phyloP scores from a whole-genome alignment of 2,888 invertebrate genomes.

The Hipparchia sbordonii region DNA sequence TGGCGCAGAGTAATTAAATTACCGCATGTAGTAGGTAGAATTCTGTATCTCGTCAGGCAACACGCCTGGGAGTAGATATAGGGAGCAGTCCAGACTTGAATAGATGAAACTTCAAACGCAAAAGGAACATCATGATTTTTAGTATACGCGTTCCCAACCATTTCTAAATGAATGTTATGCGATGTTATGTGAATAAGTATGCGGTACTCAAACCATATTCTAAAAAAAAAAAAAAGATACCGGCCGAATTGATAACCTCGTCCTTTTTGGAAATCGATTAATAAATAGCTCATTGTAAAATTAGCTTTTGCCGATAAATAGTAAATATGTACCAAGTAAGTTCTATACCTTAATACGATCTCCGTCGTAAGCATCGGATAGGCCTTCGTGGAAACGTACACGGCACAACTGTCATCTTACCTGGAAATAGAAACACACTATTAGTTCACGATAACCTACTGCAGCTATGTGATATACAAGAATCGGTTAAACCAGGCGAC shows the following conservation, averaged over 20 bases:
- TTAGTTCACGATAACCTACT: constrained; percentile 13
- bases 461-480: not conserved
- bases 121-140: too few relatives aligned
- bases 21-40: not conserved
- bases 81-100: too few relatives aligned
- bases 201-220: too few relatives aligned
- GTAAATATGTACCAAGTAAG: not conserved
- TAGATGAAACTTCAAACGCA: too few relatives aligned
- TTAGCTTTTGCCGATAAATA: not conserved
- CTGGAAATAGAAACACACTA: constrained; percentile 35
- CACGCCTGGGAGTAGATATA: not conserved
- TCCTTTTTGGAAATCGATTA: not conserved
- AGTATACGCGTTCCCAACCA: too few relatives aligned
- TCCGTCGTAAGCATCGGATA: constrained; percentile 11
- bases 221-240: too few relatives aligned
- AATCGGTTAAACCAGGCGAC: not conserved
- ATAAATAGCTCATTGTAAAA: not conserved
- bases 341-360: constrained; percentile 4
- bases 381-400: constrained; percentile 29
- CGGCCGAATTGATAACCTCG: too few relatives aligned
- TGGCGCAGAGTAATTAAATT: constrained; percentile 24
- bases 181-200: too few relatives aligned
- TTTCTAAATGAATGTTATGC: too few relatives aligned
- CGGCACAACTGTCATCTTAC: constrained; percentile 30
- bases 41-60: not conserved